These are phyloP conservation scores for Phrynocephalus forsythii DNA, from an alignment of 2,797 vertebrate genomes.

Conservation along the genomic window DNA sequence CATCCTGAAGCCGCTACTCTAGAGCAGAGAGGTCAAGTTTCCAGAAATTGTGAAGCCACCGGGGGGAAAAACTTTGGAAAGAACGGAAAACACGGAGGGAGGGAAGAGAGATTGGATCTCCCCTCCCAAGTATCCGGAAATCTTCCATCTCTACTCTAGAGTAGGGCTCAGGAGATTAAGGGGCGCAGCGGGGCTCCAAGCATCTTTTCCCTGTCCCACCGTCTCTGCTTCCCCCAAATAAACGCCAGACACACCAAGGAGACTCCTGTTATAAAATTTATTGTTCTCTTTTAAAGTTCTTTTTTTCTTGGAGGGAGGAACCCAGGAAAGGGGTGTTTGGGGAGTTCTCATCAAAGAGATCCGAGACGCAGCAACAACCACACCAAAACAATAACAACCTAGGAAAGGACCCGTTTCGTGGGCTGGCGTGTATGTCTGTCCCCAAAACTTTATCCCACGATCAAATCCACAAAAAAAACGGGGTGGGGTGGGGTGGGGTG, in stretches of 20 bases:
- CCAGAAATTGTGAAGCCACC: too few relatives aligned
- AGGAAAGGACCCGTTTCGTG: conserved; percentile 64
- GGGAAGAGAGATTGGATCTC: too few relatives aligned
- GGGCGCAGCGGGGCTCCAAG: too few relatives aligned
- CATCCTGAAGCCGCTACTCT: not conserved
- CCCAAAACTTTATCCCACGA: conserved; percentile 79
- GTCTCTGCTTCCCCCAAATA: not conserved
- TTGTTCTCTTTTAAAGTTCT: conserved; percentile 66
- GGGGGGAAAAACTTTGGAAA: too few relatives aligned
- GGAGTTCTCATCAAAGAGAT: conserved; percentile 65
- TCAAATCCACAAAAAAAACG: conserved; percentile 82
- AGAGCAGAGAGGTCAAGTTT: not conserved
- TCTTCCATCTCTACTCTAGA: not conserved
- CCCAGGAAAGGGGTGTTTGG: not conserved
- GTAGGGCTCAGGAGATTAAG: not conserved
- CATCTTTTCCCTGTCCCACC: not conserved
- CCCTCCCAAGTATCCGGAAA: too few relatives aligned
- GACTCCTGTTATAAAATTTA: conserved; percentile 78
- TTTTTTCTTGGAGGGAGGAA: conserved; percentile 54
- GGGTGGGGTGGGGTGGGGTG: too few relatives aligned
- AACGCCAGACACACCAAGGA: conserved; percentile 53
- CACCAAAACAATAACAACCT: conserved; percentile 30
- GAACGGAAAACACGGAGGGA: too few relatives aligned
- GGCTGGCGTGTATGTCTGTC: conserved; percentile 77
- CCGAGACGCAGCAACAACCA: conserved; percentile 13